These are phyloP conservation scores for Hypolimnas misippus DNA, from an alignment of 2,888 invertebrate species.

Conservation along the genomic window DNA sequence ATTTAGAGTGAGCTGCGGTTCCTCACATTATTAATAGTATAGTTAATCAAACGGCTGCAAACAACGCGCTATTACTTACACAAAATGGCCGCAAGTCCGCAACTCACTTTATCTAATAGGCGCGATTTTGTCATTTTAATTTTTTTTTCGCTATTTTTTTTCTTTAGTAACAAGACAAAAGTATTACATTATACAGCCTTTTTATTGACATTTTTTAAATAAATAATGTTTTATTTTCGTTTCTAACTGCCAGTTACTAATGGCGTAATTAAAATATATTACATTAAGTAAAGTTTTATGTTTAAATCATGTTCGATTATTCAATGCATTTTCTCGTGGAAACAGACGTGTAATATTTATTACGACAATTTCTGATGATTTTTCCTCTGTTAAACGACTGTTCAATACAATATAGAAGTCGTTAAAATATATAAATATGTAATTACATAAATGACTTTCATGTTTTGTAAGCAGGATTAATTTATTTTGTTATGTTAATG, in stretches of 20 bases:
- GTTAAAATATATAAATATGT: not conserved
- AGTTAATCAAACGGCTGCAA: constrained; percentile 29
- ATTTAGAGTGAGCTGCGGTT: constrained; percentile 11
- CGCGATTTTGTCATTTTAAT: not conserved
- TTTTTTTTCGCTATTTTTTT: not conserved
- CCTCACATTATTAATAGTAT: constrained; percentile 28
- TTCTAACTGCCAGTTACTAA: no score
- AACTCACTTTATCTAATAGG: constrained; percentile 33
- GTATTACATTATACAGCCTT: not conserved
- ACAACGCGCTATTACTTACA: constrained; percentile 31
- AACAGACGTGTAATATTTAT: no score
- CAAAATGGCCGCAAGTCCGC: constrained; percentile 42
- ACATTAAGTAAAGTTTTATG: no score
- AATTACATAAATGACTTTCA: not conserved
- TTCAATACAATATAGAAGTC: not conserved
- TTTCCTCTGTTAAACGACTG: not conserved
- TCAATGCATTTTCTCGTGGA: no score
- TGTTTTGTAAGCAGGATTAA: not conserved
- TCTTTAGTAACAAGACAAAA: not conserved
- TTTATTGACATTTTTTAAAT: not conserved
- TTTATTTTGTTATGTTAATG: no score
- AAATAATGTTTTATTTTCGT: no score
- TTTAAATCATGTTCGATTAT: no score
- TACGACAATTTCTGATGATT: no score
- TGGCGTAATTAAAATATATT: no score